Conservation (phyloP, 2,888 invertebrate species). For the Lumbricus terrestris region DNA sequence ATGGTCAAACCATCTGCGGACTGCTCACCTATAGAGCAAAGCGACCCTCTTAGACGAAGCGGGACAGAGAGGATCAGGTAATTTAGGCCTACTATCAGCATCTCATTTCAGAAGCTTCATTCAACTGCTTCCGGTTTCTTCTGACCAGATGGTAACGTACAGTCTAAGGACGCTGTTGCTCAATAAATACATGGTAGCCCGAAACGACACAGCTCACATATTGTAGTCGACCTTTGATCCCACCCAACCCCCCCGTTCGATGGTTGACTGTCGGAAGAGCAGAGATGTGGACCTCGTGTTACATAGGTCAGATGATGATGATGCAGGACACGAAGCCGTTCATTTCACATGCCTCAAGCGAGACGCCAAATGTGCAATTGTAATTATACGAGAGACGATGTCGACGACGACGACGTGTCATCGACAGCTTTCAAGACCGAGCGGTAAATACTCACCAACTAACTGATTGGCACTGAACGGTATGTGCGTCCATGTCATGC, state of each 20-base stretch:
- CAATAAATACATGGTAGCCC: not conserved
- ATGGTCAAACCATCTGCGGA: not conserved
- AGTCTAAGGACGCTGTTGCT: not conserved
- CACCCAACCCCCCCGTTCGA: no score
- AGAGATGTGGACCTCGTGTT: not conserved
- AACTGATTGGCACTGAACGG: not conserved
- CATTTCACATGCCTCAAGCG: not conserved
- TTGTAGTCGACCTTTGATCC: not conserved
- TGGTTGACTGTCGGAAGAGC: not conserved
- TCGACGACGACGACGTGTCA: no score
- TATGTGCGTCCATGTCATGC: not conserved
- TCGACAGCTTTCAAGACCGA: not conserved
- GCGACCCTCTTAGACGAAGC: not conserved
- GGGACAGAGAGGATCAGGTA: no score
- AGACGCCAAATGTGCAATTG: not conserved
- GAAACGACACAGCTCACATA: not conserved
- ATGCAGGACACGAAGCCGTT: not conserved
- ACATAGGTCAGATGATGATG: no score
- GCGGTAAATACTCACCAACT: not conserved
- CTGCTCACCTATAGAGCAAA: no score
- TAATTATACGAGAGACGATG: slow-evolving; percentile 3
- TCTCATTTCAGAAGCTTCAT: not conserved
- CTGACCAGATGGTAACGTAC: not conserved
- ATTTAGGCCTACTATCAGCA: no score
- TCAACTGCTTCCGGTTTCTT: not conserved